phyloP scores from a whole-genome alignment of 1,140 invertebrate genomes.

The Colletes gigas region DNA sequence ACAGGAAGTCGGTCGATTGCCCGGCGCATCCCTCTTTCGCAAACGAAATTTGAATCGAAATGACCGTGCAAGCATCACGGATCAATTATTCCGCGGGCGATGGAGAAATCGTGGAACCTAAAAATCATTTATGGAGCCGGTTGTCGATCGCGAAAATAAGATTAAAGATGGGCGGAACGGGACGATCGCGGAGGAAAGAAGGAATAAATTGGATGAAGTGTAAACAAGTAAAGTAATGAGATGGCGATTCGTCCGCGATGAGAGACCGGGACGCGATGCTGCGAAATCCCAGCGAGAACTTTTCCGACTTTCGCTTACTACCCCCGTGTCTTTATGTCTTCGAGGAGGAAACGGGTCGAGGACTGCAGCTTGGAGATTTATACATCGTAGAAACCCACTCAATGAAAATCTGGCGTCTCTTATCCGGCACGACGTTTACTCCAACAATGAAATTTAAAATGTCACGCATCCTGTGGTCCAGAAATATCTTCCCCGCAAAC shows the following conservation, averaged over 20 bases:
- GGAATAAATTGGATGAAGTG: conserved; percentile 17
- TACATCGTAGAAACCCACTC: conserved; percentile 27
- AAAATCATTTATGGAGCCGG: background rate
- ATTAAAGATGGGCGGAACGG: conserved; percentile 9
- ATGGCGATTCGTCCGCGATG: background rate
- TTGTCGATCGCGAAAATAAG: conserved; percentile 8
- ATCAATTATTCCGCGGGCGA: conserved; percentile 19
- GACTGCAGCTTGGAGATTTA: conserved; percentile 32
- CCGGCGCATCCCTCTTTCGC: conserved; percentile 26
- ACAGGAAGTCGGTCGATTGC: conserved; percentile 42
- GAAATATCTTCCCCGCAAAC: background rate
- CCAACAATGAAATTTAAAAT: conserved; percentile 37
- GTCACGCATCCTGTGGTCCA: conserved; percentile 19
- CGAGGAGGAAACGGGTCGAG: conserved; percentile 28
- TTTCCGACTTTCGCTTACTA: conserved; percentile 15
- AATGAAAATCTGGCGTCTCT: conserved; percentile 47
- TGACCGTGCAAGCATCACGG: background rate
- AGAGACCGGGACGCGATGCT: background rate
- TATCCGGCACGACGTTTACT: conserved; percentile 25
- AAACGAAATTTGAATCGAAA: conserved; percentile 21
- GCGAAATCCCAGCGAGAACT: background rate
- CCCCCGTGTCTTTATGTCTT: background rate
- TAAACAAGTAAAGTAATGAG: conserved; percentile 23
- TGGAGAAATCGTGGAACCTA: background rate
- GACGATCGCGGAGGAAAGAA: background rate